A percentile compares a stretch with the other conserved stretches of the same genome.
Evolutionary conservation across 2,113 vertebrate genomes (phyloP).

Genomic region (Furnarius figulus): DNA sequence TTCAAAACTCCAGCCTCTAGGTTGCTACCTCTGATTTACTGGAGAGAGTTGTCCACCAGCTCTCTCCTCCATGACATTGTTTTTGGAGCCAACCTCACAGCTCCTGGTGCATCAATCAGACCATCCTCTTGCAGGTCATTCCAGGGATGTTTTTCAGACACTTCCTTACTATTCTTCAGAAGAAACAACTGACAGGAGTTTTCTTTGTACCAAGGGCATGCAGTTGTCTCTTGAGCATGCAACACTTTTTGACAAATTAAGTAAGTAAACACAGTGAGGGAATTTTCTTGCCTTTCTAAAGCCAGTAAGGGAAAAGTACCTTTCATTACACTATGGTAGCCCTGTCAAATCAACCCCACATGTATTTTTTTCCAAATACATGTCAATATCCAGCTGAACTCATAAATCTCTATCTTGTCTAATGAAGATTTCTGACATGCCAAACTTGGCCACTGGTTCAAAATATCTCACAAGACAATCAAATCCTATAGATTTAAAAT

Average conservation of each 20-base stretch:
- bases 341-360: neutral
- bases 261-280: neutral
- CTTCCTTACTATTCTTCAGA: neutral
- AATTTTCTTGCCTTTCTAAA: neutral
- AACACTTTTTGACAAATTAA: neutral
- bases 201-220: neutral
- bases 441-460: neutral
- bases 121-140: rapidly evolving
- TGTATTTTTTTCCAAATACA: neutral
- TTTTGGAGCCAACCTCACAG: neutral
- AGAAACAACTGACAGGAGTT: neutral
- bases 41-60: neutral
- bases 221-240: neutral
- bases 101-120: neutral
- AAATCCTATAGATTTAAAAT: neutral
- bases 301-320: neutral
- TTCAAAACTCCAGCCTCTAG: neutral
- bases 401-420: neutral
- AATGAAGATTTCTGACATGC: neutral
- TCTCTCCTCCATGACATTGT: neutral
- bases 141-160: neutral
- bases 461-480: neutral
- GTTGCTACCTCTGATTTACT: neutral
- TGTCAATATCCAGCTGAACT: neutral
- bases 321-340: neutral